Evolutionary conservation across 2,113 vertebrate genomes (phyloP).

Genomic region (Xiphophorus couchianus): DNA sequence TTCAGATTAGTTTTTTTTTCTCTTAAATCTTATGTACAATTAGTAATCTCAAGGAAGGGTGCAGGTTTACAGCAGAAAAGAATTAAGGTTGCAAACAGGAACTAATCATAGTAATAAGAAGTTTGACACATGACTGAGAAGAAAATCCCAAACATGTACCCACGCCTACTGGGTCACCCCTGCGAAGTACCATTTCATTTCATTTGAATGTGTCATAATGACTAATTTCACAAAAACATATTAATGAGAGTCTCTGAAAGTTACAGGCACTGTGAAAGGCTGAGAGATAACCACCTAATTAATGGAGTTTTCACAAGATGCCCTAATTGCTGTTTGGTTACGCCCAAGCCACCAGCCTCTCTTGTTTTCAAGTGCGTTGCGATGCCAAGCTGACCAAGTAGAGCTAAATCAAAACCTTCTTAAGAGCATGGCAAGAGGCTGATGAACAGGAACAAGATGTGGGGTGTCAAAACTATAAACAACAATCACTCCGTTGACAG

Average conservation of each 20-base stretch:
- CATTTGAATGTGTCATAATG: slow-evolving; percentile 28
- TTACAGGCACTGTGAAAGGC: slow-evolving; percentile 37
- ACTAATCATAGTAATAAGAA: slow-evolving; percentile 8
- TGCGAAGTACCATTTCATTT: slow-evolving; percentile 10
- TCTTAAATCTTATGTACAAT: neutral
- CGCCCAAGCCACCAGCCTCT: slow-evolving; percentile 30
- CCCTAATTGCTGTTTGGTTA: slow-evolving; percentile 50
- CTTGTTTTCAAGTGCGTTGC: slow-evolving; percentile 17
- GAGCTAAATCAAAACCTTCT: slow-evolving; percentile 48
- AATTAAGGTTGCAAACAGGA: slow-evolving; percentile 8
- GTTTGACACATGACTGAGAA: slow-evolving; percentile 9
- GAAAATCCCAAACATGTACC: slow-evolving; percentile 1
- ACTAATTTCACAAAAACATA: slow-evolving; percentile 38
- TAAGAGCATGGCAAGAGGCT: slow-evolving; percentile 33
- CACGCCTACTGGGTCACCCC: neutral
- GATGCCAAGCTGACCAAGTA: neutral
- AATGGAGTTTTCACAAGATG: slow-evolving; percentile 41
- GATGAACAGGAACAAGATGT: slow-evolving; percentile 49
- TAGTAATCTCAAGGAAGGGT: neutral
- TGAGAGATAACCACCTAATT: slow-evolving; percentile 61
- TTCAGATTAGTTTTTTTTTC: too few species aligned
- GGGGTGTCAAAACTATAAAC: slow-evolving; percentile 67
- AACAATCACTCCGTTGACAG: slow-evolving; percentile 56
- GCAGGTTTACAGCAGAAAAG: neutral
- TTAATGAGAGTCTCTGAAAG: slow-evolving; percentile 47